phyloP scores from a whole-genome alignment of 2,888 invertebrate genomes.

The Oligia strigilis region DNA sequence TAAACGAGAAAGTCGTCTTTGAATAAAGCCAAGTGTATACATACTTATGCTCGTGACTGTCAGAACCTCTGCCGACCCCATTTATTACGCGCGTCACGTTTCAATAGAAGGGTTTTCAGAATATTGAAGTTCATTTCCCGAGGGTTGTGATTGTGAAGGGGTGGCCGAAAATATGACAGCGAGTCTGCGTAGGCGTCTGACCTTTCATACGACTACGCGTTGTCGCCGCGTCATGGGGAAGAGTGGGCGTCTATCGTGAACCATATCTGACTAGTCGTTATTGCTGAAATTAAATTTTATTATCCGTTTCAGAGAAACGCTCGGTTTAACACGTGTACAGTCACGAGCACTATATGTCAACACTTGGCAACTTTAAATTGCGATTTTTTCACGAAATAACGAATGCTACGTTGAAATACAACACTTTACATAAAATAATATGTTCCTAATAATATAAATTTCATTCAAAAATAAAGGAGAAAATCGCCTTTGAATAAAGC shows the following conservation, averaged over 20 bases:
- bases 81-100: neutral
- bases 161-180: conserved; percentile 5
- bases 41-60: too few relatives aligned
- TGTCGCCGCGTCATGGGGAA: conserved; percentile 28
- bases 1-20: too few relatives aligned
- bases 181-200: conserved; percentile 39
- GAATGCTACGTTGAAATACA: too few relatives aligned
- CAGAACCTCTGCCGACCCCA: neutral
- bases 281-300: conserved; percentile 16
- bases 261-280: neutral
- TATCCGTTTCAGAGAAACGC: conserved; percentile 3
- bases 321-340: neutral
- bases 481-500: too few relatives aligned
- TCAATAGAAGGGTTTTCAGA: conserved; percentile 10
- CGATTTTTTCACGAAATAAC: too few relatives aligned
- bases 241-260: conserved; percentile 27
- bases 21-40: too few relatives aligned
- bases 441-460: too few relatives aligned
- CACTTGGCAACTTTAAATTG: too few relatives aligned
- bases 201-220: conserved; percentile 29
- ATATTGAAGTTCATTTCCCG: conserved; percentile 15
- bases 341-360: too few relatives aligned
- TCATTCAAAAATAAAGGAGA: too few relatives aligned
- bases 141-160: conserved; percentile 11
- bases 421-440: too few relatives aligned